phyloP scores from a whole-genome alignment of 64 coral and sea anemone species.

The Porites lutea region DNA sequence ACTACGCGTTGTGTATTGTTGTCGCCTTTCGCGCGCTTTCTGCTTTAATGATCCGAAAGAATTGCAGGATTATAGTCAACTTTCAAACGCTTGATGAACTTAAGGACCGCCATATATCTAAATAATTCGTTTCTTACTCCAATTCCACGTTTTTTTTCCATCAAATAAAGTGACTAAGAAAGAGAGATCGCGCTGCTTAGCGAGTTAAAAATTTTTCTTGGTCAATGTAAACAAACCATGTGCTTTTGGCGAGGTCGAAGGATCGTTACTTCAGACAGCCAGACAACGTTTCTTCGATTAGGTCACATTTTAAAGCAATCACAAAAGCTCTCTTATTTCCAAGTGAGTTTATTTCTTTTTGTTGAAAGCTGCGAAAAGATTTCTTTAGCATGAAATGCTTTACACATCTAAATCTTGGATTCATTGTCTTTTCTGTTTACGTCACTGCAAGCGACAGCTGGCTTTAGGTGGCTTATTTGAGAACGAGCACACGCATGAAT shows the following conservation, averaged over 20 bases:
- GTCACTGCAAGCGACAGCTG: constrained; percentile 42
- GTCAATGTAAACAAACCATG: constrained; percentile 72
- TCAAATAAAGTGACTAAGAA: constrained; percentile 19
- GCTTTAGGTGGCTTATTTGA: constrained; percentile 34
- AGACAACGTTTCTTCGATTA: background rate
- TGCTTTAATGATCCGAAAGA: constrained; percentile 5
- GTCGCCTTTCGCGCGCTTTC: constrained; percentile 31
- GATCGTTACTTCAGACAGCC: background rate
- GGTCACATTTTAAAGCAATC: background rate
- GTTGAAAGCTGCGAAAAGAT: background rate
- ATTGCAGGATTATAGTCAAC: background rate
- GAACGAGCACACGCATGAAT: background rate
- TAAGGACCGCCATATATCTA: background rate
- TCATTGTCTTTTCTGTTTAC: constrained; percentile 36
- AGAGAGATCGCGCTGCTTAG: background rate
- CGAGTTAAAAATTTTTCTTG: constrained; percentile 1
- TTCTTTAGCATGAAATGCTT: background rate
- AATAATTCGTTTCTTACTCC: background rate
- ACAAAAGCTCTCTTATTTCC: background rate
- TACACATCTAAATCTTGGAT: constrained; percentile 1
- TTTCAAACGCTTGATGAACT: background rate
- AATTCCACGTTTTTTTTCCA: background rate
- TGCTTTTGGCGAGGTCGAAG: background rate
- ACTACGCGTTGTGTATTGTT: background rate
- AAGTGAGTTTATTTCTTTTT: constrained; percentile 9